These are phyloP conservation scores for Galerucella pusilla DNA, from an alignment of 2,888 invertebrate species.

Conservation along the genomic window DNA sequence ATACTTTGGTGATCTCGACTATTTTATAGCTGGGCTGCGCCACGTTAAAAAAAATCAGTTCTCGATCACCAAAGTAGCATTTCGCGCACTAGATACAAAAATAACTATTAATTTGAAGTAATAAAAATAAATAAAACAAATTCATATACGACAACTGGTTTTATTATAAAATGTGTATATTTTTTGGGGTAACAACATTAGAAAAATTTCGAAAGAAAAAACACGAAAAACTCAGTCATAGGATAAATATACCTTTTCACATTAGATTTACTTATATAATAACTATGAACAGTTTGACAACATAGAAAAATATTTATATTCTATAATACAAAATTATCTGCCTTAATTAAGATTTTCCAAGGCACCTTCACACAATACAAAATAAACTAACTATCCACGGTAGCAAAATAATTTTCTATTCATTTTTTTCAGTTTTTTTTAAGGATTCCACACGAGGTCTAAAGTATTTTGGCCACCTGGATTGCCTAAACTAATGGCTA, in stretches of 20 bases:
- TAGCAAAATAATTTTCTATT: constrained; percentile 46
- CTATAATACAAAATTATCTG: constrained; percentile 77
- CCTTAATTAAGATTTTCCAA: constrained; percentile 71
- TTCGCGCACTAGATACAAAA: too few relatives aligned
- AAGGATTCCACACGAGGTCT: constrained; percentile 46
- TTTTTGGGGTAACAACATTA: constrained; percentile 58
- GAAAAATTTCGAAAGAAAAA: constrained; percentile 57
- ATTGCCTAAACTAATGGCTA: constrained; percentile 63
- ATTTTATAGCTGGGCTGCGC: too few relatives aligned
- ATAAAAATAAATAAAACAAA: constrained; percentile 17
- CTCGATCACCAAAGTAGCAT: too few relatives aligned
- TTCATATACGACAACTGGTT: constrained; percentile 51
- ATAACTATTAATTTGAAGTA: background rate
- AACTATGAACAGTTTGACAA: constrained; percentile 67
- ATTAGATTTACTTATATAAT: constrained; percentile 58
- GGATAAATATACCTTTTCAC: constrained; percentile 62
- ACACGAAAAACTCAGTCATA: constrained; percentile 58
- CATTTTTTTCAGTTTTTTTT: constrained; percentile 12
- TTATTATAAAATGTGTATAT: constrained; percentile 60
- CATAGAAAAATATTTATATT: constrained; percentile 78
- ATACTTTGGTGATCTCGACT: too few relatives aligned
- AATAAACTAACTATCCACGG: constrained; percentile 56
- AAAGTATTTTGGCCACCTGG: constrained; percentile 63
- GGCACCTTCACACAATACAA: constrained; percentile 66
- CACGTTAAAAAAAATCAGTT: too few relatives aligned